These are phyloP conservation scores for Girardinichthys multiradiatus DNA, from an alignment of 2,113 vertebrate genomes.

Conservation along the genomic window DNA sequence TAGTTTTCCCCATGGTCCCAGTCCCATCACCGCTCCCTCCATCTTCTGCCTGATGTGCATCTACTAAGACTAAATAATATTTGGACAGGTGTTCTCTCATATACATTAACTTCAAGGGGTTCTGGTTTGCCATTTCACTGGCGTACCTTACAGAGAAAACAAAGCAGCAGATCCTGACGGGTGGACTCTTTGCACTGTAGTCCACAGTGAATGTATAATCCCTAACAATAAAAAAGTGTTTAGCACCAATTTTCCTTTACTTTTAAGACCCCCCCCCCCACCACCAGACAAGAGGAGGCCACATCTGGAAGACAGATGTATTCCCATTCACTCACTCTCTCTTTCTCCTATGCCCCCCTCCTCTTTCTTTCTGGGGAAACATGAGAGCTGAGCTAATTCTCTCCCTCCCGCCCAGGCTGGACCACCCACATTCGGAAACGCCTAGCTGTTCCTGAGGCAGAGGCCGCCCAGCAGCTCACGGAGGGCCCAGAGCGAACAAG, in stretches of 20 bases:
- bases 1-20: constrained; percentile 41
- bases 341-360: constrained; percentile 53
- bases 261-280: constrained; percentile 57
- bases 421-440: constrained; percentile 85
- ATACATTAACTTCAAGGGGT: constrained; percentile 62
- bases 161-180: constrained; percentile 37
- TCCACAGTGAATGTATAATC: constrained; percentile 69
- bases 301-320: constrained; percentile 86
- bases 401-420: constrained; percentile 64
- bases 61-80: constrained; percentile 76
- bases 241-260: constrained; percentile 82
- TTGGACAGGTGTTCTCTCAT: constrained; percentile 82
- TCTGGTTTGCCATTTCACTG: constrained; percentile 46
- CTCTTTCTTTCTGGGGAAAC: constrained; percentile 66
- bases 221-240: constrained; percentile 82
- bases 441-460: constrained; percentile 75
- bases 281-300: constrained; percentile 76
- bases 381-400: constrained; percentile 76
- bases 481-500: constrained; percentile 29
- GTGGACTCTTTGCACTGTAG: constrained; percentile 23
- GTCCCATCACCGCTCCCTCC: constrained; percentile 39
- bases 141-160: constrained; percentile 35
- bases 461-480: constrained; percentile 48
- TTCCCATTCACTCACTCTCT: constrained; percentile 63
- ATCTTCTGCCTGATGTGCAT: constrained; percentile 54